Conservation (phyloP, 2,797 vertebrate species). For the Thunnus albacares region DNA sequence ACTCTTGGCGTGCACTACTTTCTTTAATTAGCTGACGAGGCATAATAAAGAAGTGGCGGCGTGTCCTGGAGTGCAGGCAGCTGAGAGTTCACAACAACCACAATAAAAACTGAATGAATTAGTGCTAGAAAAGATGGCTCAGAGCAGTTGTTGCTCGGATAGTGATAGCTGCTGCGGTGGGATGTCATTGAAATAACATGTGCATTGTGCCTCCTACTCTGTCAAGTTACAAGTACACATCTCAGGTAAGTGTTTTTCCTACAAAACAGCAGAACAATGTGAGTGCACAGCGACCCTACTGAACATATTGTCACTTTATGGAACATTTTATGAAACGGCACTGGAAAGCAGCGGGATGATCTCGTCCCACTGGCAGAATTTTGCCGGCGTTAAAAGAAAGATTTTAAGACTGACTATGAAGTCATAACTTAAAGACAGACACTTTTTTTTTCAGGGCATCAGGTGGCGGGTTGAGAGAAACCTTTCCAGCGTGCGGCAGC, state of each 20-base stretch:
- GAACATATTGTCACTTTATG: constrained; percentile 29
- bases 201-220: not conserved
- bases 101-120: constrained; percentile 14
- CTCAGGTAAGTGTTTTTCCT: constrained; percentile 19
- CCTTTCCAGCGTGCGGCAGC: constrained; percentile 35
- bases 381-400: constrained; percentile 21
- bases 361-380: constrained; percentile 13
- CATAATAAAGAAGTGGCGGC: constrained; percentile 20
- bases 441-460: constrained; percentile 43
- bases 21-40: constrained; percentile 51
- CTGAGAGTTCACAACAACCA: constrained; percentile 16
- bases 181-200: constrained; percentile 8
- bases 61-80: constrained; percentile 7
- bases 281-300: not conserved
- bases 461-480: constrained; percentile 50
- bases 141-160: not conserved
- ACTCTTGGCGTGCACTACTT: constrained; percentile 30
- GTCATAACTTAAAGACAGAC: constrained; percentile 36
- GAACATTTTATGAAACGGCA: constrained; percentile 15
- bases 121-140: not conserved
- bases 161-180: constrained; percentile 11
- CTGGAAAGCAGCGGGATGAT: constrained; percentile 31
- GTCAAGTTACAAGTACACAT: constrained; percentile 12
- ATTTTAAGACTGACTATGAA: constrained; percentile 23
- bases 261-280: constrained; percentile 25